Base-by-base conservation (phyloP, 2,797 vertebrate genomes). In the Apogon hyalosoma region DNA sequence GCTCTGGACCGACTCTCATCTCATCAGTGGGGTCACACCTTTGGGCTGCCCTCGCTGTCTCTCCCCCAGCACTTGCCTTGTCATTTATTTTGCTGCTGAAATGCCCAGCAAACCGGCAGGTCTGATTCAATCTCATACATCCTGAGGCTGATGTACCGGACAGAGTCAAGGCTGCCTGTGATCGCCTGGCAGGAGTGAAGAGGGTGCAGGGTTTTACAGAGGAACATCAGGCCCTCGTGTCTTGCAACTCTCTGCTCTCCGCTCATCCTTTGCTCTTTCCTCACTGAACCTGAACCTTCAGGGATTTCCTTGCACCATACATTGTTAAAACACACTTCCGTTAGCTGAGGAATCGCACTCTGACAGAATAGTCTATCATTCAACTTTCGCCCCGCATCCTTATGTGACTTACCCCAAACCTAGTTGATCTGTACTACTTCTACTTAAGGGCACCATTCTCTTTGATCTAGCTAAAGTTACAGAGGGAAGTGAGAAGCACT, bases 391-490 rank as follows among this genome's bases (percentile, higher is more conserved):
- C 73, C 75, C 46, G 75, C 86, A 83, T 87, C 81, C 83, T 72
- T 77, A 64, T 80, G 79, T 79, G 82, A 83, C 77, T 89, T 78
- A 72, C 69, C 66, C 80, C 73, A 69, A 69, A 80, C 78, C 49
- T 58, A 62, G 82, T 87, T 88, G 73, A 87, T 87, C 87, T 81
- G 85, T 88, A 81, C 77, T 84, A 67, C 77, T 87, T 85, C 85
- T 84, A 70, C 85, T 90, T 83, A 71, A 85, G 84, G 80, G 66
- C 69, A 68, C 62, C 28, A 88, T 87, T 87, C 85, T 82, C 82
- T 93, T 92, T 93, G 86, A 91, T 91, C 77, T 57, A 84, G 74
- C 89, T 88, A 82, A 90, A 88, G 88, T 92, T 90, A 87, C 83
- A 84, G 75, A 83, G 80, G 70, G 76, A 89, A 90, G 86, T 80